Evolutionary conservation across 2,797 vertebrate genomes (phyloP), one percentile per base, ranked within the genome.

Genomic region (Microchirus variegatus): DNA sequence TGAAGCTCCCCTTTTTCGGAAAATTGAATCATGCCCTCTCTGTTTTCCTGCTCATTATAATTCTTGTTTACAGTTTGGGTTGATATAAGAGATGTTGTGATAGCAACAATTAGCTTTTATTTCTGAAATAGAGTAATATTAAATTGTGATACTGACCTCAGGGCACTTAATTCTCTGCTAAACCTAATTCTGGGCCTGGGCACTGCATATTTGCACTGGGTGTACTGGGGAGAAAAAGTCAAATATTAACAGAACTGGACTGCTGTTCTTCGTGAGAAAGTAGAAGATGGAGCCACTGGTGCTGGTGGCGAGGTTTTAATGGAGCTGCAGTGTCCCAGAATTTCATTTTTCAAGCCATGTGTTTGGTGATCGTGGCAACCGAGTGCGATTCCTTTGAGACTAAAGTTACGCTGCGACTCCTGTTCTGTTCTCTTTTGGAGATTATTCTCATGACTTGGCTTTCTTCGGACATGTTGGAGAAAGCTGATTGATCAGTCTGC

Each of bases 401-500:
- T 47, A 52, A 12, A 68, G 49, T 42, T 41, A 59, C 31, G 10
- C 57, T 36, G 10, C 57, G 35, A 48, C 54, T 70, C 63, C 70
- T 41, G 55, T 61, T 52, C 47, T 35, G 6, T 10, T 71, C 18
- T 63, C 7, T 75, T 82, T 59, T 54, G 14, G 45, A 77, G 18
- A 37, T 50, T 50, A 59, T 72, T 19, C 11, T 54, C 67, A 15
- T 44, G 49, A 16, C 26, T 43, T 50, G 17, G 43, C 59, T 42
- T 42, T 50, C 7, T 31, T 35, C 46, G 73, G 35, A 59, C 47
- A 4, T 57, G 59, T 56, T 61, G 37, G 72, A 58, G 44, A 52
- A 66, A 73, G 61, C 4, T 6, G 70, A 83, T 78, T 31, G 12
- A 82, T 85, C 63, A 31, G 69, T 78, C 54, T 70, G 61, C 61